Evolutionary conservation across 2,113 vertebrate genomes (phyloP).

Genomic region (Solenodon paradoxus): DNA sequence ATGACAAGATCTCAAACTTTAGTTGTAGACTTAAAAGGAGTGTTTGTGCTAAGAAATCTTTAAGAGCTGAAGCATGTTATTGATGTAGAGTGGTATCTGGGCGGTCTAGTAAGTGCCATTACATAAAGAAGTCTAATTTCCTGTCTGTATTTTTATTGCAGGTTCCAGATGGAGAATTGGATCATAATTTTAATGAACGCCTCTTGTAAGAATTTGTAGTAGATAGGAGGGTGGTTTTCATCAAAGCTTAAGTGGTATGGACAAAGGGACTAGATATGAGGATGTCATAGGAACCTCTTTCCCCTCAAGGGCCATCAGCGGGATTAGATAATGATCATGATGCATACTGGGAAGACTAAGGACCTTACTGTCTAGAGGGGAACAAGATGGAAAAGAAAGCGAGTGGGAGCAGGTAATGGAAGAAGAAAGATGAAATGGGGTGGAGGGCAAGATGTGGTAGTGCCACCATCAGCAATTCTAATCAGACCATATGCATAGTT

Average conservation of each 20-base stretch:
- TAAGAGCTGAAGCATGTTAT: conserved; percentile 35
- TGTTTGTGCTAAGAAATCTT: conserved; percentile 38
- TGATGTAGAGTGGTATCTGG: conserved; percentile 12
- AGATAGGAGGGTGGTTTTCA: conserved; percentile 60
- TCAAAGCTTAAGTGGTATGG: conserved; percentile 68
- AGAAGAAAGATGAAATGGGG: conserved; percentile 1
- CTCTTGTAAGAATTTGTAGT: conserved; percentile 67
- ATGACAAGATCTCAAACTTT: conserved; percentile 47
- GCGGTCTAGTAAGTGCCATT: conserved; percentile 47
- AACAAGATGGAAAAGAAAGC: conserved; percentile 32
- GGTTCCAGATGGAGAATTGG: conserved; percentile 55
- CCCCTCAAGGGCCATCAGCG: conserved; percentile 50
- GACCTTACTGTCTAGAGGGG: background rate
- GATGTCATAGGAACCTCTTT: conserved; percentile 72
- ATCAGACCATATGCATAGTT: background rate
- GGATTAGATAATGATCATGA: conserved; percentile 59
- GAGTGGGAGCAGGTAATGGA: conserved; percentile 12
- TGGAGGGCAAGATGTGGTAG: background rate
- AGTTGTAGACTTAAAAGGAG: conserved; percentile 47
- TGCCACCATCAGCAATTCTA: background rate
- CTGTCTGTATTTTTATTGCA: conserved; percentile 62
- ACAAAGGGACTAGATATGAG: conserved; percentile 65
- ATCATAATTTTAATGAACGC: conserved; percentile 67
- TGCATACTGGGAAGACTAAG: background rate
- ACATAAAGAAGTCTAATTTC: conserved; percentile 68